Percentiles rank a stretch among this genome's conserved stretches.
Evolutionary conservation across 2,797 vertebrate species (phyloP).

Genomic region (Parambassis ranga): DNA sequence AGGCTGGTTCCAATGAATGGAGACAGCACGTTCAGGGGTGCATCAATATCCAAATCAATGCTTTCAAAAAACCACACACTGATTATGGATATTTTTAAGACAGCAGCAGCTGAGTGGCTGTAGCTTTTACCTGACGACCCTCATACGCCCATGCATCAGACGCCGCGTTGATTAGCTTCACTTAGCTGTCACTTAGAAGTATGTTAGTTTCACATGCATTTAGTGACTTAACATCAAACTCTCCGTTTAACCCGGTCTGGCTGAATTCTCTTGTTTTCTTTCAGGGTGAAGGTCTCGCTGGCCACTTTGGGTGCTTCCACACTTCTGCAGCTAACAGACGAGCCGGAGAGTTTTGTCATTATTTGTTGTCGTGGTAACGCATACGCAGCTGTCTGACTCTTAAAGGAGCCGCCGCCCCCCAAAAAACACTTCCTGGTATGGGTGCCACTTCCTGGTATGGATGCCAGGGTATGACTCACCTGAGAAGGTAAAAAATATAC

Average conservation of each 20-base stretch:
- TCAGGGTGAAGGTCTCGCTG: background rate
- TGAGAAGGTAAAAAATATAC: too few species aligned
- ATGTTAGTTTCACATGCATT: background rate
- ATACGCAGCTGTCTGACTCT: conserved; percentile 35
- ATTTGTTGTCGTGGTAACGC: conserved; percentile 73
- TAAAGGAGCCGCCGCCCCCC: conserved; percentile 76
- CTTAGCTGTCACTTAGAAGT: background rate
- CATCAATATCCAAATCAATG: background rate
- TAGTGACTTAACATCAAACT: background rate
- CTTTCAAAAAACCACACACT: background rate
- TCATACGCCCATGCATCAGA: background rate
- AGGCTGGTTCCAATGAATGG: background rate
- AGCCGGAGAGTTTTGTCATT: conserved; percentile 58
- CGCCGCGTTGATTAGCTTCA: background rate
- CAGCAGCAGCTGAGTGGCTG: background rate
- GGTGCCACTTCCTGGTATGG: too few species aligned
- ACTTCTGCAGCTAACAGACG: background rate
- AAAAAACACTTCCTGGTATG: too few species aligned
- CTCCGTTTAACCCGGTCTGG: background rate
- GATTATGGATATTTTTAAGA: background rate
- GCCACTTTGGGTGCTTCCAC: conserved; percentile 1
- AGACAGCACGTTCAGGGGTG: background rate
- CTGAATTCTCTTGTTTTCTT: background rate
- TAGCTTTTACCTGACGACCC: conserved; percentile 1
- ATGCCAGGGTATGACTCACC: too few species aligned